Conservation (phyloP, 2,888 invertebrate species). For the Xanthia togata region DNA sequence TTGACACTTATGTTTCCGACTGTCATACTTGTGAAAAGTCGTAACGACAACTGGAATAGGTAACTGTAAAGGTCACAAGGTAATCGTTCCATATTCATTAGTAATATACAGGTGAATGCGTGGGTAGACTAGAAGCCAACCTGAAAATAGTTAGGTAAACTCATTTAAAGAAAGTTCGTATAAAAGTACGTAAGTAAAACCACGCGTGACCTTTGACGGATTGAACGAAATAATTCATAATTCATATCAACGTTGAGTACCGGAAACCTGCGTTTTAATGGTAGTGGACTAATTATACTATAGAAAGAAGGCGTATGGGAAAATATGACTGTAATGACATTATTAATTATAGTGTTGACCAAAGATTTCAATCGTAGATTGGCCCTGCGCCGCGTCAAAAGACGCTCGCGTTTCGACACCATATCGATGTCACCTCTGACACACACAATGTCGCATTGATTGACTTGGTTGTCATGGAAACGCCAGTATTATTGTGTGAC, state of each 20-base stretch:
- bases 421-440: too few relatives aligned
- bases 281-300: conserved; percentile 11
- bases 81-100: conserved; percentile 6
- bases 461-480: too few relatives aligned
- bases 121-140: not conserved
- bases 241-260: conserved; percentile 1
- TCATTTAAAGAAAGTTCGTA: not conserved
- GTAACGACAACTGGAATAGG: not conserved
- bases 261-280: conserved; percentile 7
- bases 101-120: not conserved
- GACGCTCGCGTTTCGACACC: too few relatives aligned
- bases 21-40: not conserved
- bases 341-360: not conserved
- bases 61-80: not conserved
- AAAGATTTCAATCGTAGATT: too few relatives aligned
- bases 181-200: not conserved
- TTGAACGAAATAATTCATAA: conserved; percentile 9
- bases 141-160: conserved; percentile 5
- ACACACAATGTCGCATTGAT: too few relatives aligned
- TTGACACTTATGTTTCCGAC: not conserved
- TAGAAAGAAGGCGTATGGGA: not conserved
- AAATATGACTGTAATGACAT: not conserved
- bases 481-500: too few relatives aligned
- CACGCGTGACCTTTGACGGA: conserved; percentile 3
- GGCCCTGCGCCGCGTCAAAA: too few relatives aligned